Evolutionary conservation across 2,888 invertebrate genomes (phyloP), one percentile per base, ranked within the genome.

Genomic region (Hirtodrosophila cameraria): DNA sequence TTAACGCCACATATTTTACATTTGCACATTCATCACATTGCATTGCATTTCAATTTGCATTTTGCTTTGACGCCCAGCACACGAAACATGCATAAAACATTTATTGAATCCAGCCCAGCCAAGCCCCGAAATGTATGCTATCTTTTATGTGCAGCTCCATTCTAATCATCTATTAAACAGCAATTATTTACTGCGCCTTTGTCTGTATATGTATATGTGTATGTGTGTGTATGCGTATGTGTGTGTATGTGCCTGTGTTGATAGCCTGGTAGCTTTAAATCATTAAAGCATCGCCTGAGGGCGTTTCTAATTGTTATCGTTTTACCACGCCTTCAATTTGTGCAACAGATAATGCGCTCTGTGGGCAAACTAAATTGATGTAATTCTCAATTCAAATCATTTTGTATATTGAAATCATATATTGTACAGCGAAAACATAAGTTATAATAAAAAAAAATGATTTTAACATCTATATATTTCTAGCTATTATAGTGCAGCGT

Each of bases 1-100:
- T 74, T 82, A 82, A 75, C 83, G 87, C 87, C 87, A 87, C 80
- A 87, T 87, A 79, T 65, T 81, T 87, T 62, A 38, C 75, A 62
- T 65, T 65, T 86, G 55, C 61, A 78, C 86, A 81, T 81, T 87
- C 86, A 87, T 87, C 80, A 79, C 85, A 70, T 71, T 36, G 62
- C 68, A 74, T 55, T 36, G 68, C 73, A 72, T 66, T 73, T 65
- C 59, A 77, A 79, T 86, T 86, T 71, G 59, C 81, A 72, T 68
- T 66, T 74, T 46, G 30, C 42, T 52, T 62, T 38, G 36, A 61
- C 58, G 48, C 71, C 42, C 52, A 27, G 20, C 11, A 28, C 46
- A 46, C 60, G 36, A 38, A 45, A 50, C 53, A 62, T 55, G 60
- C 50, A 41, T 49, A 63, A 63, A 52, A 66, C 63, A 70, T 62